Conservation (phyloP, 2,113 vertebrate species). For the Pontoporia blainvillei region DNA sequence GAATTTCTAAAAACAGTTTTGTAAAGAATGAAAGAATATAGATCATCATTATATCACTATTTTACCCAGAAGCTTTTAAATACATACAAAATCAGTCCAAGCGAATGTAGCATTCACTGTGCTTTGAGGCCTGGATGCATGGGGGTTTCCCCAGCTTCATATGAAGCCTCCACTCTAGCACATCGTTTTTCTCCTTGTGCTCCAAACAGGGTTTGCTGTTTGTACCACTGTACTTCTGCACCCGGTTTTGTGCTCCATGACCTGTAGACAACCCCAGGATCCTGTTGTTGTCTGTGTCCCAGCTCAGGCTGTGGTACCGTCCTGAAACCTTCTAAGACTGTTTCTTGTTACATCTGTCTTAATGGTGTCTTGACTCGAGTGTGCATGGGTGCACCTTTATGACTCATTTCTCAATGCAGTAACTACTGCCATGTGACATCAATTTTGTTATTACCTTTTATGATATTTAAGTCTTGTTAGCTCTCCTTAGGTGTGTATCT, state of each 20-base stretch:
- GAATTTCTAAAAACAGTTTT: neutral
- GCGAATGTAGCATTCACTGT: fast-evolving
- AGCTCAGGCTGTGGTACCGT: neutral
- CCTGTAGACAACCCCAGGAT: neutral
- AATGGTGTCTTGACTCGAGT: neutral
- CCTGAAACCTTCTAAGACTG: neutral
- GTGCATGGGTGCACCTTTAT: neutral
- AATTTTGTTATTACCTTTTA: neutral
- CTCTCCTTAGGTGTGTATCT: neutral
- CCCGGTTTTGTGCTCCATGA: neutral
- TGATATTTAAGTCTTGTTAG: neutral
- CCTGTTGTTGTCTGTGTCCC: neutral
- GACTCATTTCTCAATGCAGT: neutral
- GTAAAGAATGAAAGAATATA: neutral
- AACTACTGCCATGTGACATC: neutral
- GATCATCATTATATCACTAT: neutral
- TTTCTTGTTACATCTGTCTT: neutral
- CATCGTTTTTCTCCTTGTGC: neutral
- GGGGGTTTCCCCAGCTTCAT: fast-evolving
- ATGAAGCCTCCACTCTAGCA: neutral
- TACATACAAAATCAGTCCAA: neutral
- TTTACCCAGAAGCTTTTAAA: neutral
- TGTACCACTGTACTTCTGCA: neutral
- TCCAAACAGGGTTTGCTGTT: neutral
- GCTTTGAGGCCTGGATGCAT: no score